Evolutionary conservation across 2,888 invertebrate species (phyloP).

Genomic region (Platerodrilus igneus): DNA sequence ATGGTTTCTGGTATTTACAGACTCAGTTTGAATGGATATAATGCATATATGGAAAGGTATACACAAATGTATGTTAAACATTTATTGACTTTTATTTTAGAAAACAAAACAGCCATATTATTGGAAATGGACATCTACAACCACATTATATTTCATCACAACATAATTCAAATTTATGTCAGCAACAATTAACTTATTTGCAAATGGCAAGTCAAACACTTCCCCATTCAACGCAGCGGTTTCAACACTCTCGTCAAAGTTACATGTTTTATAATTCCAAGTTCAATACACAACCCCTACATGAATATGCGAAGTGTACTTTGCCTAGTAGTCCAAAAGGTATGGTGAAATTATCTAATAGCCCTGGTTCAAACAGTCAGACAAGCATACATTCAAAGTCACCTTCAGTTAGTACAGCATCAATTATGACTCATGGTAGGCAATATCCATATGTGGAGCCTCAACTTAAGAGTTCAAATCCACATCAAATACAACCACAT

Average conservation of each 20-base stretch:
- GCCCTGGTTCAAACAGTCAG: slow-evolving; percentile 31
- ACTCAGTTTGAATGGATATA: slow-evolving; percentile 42
- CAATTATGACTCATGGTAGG: slow-evolving; percentile 16
- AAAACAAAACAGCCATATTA: slow-evolving; percentile 19
- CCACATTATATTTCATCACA: slow-evolving; percentile 26
- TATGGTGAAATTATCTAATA: slow-evolving; percentile 29
- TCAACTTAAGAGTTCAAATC: slow-evolving; percentile 30
- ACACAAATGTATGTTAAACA: too few relatives aligned
- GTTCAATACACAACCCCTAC: slow-evolving; percentile 15
- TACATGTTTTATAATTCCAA: slow-evolving; percentile 22
- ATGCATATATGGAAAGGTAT: slow-evolving; percentile 42
- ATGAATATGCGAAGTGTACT: slow-evolving; percentile 24
- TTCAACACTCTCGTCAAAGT: slow-evolving; percentile 18
- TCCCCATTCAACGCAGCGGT: slow-evolving; percentile 21
- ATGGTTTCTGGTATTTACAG: slow-evolving; percentile 39
- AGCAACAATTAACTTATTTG: slow-evolving; percentile 19
- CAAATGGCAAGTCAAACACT: slow-evolving; percentile 21
- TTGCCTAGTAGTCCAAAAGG: slow-evolving; percentile 18
- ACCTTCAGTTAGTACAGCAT: slow-evolving; percentile 30
- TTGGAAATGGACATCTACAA: slow-evolving; percentile 12
- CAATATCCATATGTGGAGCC: slow-evolving; percentile 22
- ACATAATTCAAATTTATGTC: slow-evolving; percentile 28
- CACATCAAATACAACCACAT: slow-evolving; percentile 44
- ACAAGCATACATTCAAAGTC: slow-evolving; percentile 28
- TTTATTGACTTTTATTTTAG: slow-evolving; percentile 20